Conservation (phyloP, 2,888 invertebrate species). For the Perdita meconis region DNA sequence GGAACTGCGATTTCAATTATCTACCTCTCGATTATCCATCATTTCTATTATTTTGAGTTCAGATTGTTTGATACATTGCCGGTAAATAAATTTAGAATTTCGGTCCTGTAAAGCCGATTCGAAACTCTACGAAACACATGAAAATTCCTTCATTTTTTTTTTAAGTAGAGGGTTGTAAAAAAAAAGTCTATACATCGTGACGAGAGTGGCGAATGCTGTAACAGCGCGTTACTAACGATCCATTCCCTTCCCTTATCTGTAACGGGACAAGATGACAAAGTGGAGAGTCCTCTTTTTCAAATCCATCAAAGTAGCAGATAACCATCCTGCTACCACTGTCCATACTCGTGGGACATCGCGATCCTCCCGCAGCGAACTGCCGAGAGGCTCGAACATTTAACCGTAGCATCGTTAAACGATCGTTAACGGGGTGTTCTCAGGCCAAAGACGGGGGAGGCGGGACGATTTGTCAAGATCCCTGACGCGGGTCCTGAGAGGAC, state of each 20-base stretch:
- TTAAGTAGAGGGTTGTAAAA: too few species aligned
- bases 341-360: constrained; percentile 43
- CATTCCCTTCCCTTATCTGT: constrained; percentile 12
- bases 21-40: too few species aligned
- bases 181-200: not conserved
- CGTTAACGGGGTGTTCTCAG: constrained; percentile 64
- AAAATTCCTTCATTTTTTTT: too few species aligned
- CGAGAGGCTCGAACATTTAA: constrained; percentile 55
- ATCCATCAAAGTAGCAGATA: constrained; percentile 58
- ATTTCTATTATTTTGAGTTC: too few species aligned
- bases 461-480: constrained; percentile 69
- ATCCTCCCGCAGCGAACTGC: constrained; percentile 44
- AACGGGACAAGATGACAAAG: constrained; percentile 29
- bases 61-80: too few species aligned
- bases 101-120: too few species aligned
- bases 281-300: constrained; percentile 42
- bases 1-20: too few species aligned
- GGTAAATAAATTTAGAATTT: too few species aligned
- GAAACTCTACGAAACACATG: too few species aligned
- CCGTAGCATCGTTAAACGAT: constrained; percentile 69
- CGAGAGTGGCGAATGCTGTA: not conserved
- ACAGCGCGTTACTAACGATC: not conserved
- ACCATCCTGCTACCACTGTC: constrained; percentile 36
- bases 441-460: constrained; percentile 49
- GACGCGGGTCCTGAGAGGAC: constrained; percentile 58